Evolutionary conservation across 1,140 invertebrate genomes (phyloP), one percentile per base, ranked within the genome.

Genomic region (Notospermus geniculatus): DNA sequence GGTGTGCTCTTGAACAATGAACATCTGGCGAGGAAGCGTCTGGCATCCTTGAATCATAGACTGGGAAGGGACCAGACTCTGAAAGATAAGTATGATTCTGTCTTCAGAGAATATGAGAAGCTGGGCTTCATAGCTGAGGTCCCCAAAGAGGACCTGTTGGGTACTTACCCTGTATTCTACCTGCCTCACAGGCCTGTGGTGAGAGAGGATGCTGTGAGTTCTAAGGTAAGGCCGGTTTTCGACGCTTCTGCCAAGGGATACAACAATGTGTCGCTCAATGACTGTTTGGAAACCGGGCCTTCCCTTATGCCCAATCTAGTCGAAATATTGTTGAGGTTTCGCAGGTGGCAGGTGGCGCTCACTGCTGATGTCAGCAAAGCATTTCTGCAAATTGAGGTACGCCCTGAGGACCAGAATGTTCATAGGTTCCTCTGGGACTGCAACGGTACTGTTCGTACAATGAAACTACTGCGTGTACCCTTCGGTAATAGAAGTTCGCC

Each of bases 211-310:
- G 64, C 63, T n/a, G 46, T 19, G 0, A 75, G 75, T 1, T 74
- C 77, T 1, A 77, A 81, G 62, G 50, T 75, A 0, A 64, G 80
- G 0, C 65, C 74, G 11, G 79, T 82, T 4, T 80, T 79, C 55
- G 79, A 82, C 64, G 76, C 70, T 0, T 76, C 74, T 11, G 70
- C 66, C 11, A 66, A 76, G 58, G 41, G 63, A 0, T 57, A 32
- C 17, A 65, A 59, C 11, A 68, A 67, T 39, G 13, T 70, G 1
- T 73, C 72, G 1, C 57, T 82, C 50, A 81, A 82, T 57, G 72
- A 81, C 53, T 63, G 71, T 9, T 66, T 75, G 72, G 67, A 62
- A 27, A 60, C 57, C 15, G 59, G 54, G 57, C 63, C 67, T 13
- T 60, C 36, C 30, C 29, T 63, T 7, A 7, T 43, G 22, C 62